These are phyloP conservation scores for Cacajao melanocephalus DNA, from an alignment of 2,797 vertebrate genomes.

Conservation along the genomic window DNA sequence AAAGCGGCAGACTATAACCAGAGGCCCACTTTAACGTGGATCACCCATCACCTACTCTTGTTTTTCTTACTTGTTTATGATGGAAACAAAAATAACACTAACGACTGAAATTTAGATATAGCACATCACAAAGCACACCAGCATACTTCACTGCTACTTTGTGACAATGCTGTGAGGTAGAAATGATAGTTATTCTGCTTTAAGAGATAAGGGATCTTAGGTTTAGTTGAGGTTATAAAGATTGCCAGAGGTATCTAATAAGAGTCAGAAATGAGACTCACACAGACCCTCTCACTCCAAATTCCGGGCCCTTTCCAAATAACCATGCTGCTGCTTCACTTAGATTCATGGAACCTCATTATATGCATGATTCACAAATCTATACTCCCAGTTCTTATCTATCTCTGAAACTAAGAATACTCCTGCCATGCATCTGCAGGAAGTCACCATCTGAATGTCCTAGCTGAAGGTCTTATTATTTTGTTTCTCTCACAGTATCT, in stretches of 20 bases:
- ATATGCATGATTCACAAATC: neutral
- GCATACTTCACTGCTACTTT: neutral
- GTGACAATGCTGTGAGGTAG: neutral
- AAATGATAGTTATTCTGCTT: constrained; percentile 14
- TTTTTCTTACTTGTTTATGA: neutral
- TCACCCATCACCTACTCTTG: neutral
- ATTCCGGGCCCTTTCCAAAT: constrained; percentile 30
- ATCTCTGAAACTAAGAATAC: neutral
- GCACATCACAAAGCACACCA: neutral
- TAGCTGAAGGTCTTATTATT: neutral
- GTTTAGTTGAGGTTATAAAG: constrained; percentile 27
- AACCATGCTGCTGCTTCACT: neutral
- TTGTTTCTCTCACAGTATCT: neutral
- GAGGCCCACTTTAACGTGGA: neutral
- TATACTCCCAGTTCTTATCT: neutral
- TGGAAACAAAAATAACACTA: neutral
- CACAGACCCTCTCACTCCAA: neutral
- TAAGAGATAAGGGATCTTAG: neutral
- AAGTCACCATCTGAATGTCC: neutral
- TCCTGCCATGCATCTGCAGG: neutral
- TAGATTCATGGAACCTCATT: neutral
- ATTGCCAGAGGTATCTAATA: neutral
- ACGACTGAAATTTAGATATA: neutral
- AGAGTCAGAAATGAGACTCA: neutral
- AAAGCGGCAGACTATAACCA: neutral